Evolutionary conservation across 2,888 invertebrate species (phyloP).

Genomic region (Ichneumoninae sp.): DNA sequence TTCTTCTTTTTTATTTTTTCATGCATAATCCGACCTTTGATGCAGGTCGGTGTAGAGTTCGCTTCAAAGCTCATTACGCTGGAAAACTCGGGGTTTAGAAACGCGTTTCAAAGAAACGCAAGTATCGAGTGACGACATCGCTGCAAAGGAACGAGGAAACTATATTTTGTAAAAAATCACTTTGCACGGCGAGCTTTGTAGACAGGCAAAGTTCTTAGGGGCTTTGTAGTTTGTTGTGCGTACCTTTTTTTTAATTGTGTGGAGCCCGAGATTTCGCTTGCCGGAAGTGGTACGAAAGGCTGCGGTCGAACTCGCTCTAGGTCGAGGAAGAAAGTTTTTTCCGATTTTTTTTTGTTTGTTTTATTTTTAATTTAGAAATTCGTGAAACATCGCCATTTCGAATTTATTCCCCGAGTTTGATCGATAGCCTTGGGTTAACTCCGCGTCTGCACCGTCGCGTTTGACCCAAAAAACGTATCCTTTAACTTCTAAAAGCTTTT

Average conservation of each 20-base stretch:
- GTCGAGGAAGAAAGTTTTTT: neutral
- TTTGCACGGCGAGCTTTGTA: neutral
- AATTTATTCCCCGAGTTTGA: constrained; percentile 50
- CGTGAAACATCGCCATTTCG: neutral
- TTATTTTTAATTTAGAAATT: neutral
- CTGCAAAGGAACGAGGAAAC: neutral
- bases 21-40: constrained; percentile 1
- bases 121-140: neutral
- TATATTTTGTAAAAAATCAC: neutral
- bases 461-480: constrained; percentile 45
- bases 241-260: neutral
- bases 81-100: neutral
- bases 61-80: neutral
- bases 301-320: no score
- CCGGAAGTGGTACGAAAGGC: no score
- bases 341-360: neutral
- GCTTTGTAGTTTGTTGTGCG: neutral
- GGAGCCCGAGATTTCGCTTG: no score
- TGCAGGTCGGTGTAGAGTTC: neutral
- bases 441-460: constrained; percentile 4
- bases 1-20: neutral
- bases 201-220: neutral
- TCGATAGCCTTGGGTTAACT: constrained; percentile 34
- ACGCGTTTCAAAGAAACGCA: neutral
- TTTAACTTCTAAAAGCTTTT: neutral